These are phyloP conservation scores for Lasioglossum lativentre DNA, from an alignment of 2,888 invertebrate genomes.

Conservation along the genomic window DNA sequence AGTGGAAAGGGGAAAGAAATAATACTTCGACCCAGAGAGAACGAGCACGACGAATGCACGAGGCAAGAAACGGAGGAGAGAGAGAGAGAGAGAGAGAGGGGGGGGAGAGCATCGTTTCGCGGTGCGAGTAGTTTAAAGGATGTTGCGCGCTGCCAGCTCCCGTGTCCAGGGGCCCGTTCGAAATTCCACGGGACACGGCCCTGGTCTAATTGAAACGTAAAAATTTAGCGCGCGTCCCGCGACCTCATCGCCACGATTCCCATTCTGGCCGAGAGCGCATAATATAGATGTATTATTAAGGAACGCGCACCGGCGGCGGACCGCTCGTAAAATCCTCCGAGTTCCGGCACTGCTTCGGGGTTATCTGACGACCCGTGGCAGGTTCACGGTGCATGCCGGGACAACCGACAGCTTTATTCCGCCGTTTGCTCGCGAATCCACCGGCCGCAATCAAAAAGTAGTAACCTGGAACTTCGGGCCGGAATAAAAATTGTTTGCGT, in stretches of 20 bases:
- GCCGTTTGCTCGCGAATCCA: neutral
- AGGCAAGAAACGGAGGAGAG: slow-evolving; percentile 16
- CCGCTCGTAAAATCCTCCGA: slow-evolving; percentile 69
- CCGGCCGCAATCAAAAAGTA: neutral
- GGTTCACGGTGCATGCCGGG: neutral
- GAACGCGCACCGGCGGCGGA: slow-evolving; percentile 64
- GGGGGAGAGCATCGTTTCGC: slow-evolving; percentile 58
- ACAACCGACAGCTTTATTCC: slow-evolving; percentile 9
- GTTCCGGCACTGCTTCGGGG: slow-evolving; percentile 28
- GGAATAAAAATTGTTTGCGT: neutral
- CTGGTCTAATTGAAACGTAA: slow-evolving; percentile 76
- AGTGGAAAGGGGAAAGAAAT: slow-evolving; percentile 21
- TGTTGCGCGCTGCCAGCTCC: neutral
- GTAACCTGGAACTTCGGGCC: too few species aligned
- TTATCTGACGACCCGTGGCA: slow-evolving; percentile 12
- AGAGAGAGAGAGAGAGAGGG: neutral
- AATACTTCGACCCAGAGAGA: slow-evolving; percentile 36
- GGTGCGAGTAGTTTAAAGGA: slow-evolving; percentile 31
- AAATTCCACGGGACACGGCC: slow-evolving; percentile 38
- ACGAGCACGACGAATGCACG: slow-evolving; percentile 7
- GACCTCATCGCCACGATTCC: slow-evolving; percentile 48
- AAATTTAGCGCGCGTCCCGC: slow-evolving; percentile 67
- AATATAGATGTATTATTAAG: slow-evolving; percentile 73
- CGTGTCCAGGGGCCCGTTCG: slow-evolving; percentile 21
- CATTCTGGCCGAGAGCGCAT: slow-evolving; percentile 51